These are phyloP conservation scores for Tetragnatha montana DNA, from an alignment of 2,888 invertebrate genomes.

Conservation along the genomic window DNA sequence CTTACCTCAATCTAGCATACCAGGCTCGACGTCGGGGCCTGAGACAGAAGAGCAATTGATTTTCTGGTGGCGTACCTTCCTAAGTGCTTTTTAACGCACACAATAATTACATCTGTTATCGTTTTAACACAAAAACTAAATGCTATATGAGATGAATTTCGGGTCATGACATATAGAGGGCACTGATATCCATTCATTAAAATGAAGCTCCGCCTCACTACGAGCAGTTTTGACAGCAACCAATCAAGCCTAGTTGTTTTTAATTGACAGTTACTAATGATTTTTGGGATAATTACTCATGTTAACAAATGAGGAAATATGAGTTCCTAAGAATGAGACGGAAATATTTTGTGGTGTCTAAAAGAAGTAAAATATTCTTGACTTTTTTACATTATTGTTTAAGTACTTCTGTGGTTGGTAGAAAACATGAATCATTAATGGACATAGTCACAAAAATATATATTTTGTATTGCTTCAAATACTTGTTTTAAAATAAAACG, in stretches of 20 bases:
- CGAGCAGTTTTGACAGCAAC: constrained; percentile 26
- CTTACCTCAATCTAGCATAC: constrained; percentile 22
- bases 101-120: constrained; percentile 27
- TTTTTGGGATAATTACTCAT: constrained; percentile 32
- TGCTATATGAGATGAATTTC: constrained; percentile 50
- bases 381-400: neutral
- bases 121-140: constrained; percentile 19
- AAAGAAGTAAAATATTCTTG: neutral
- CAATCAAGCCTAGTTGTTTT: constrained; percentile 30
- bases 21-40: neutral
- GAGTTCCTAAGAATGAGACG: constrained; percentile 8
- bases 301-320: constrained; percentile 13
- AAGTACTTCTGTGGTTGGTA: neutral
- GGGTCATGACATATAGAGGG: constrained; percentile 62
- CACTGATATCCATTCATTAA: constrained; percentile 51
- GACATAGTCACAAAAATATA: neutral
- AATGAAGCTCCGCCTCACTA: constrained; percentile 33
- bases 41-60: constrained; percentile 8
- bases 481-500: neutral
- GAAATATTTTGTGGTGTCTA: neutral
- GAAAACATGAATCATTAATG: neutral
- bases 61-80: neutral
- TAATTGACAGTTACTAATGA: constrained; percentile 41
- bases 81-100: constrained; percentile 3
- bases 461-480: neutral